Base-by-base conservation (phyloP, 1,140 invertebrate species). In the Schmidtea mediterranea region DNA sequence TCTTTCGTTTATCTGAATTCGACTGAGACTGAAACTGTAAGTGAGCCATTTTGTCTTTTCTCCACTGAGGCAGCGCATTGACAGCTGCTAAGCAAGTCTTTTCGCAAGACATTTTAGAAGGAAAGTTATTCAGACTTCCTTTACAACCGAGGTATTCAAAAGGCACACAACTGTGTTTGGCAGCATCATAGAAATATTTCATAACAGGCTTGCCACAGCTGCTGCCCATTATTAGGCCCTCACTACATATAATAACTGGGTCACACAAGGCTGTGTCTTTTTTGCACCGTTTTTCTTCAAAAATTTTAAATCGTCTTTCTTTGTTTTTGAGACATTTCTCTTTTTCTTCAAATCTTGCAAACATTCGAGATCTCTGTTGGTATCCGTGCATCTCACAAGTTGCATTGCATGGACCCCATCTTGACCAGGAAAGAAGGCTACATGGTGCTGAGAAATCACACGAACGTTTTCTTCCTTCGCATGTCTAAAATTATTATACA, bases 141-240 rank as follows among this genome's bases (percentile, higher is more conserved):
- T 48, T 48, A 15, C 46, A 48, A 15, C 46, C 46, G 2, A 37
- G 46, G 15, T 48, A 48, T 12, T 32, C 10, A 40, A 48, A 48
- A 16, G 46, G 36, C 5, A 16, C 6, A 24, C 46, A 48, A 2
- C 2, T 32, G 23, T 40, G 46, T 12, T 37, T 23, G 2, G 10
- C 5, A n/a, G 38, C 38, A 22, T 32, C 19, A 40, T 48, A 45
- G 21, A 19, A 21, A 45, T 45, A 45, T 5, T 24, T 45, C 6
- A 21, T 45, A 12, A 9, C n/a, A 6, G 12, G 15, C 18, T 45
- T 21, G 5, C 43, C 43, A 21, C 43, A 45, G 6, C 22, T 21
- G 5, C 15, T 21, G 13, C 43, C 43, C 15, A 19, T 21, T 13
- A 13, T 21, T 13, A 15, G 43, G 6, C 43, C 43, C n/a, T 45